Conservation (phyloP, 1,140 invertebrate species). For the Campoletis sonorensis region DNA sequence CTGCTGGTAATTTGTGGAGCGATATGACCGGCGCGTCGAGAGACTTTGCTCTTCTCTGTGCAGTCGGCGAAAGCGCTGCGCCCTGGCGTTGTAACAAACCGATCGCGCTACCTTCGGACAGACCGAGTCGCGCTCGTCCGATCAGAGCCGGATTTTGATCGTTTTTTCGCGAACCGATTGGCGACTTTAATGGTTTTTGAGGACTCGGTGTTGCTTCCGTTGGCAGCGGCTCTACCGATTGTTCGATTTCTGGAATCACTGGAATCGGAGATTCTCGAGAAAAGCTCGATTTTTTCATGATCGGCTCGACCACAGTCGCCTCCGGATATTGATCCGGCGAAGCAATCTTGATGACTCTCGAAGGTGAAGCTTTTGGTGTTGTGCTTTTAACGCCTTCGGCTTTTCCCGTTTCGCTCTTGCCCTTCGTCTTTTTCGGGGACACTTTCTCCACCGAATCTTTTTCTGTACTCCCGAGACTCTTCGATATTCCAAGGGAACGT, state of each 20-base stretch:
- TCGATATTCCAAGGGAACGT: constrained; percentile 72
- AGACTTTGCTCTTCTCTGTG: constrained; percentile 86
- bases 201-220: constrained; percentile 66
- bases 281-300: neutral
- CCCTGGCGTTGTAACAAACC: constrained; percentile 84
- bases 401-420: constrained; percentile 57
- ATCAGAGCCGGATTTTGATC: constrained; percentile 87
- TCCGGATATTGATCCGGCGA: neutral
- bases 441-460: constrained; percentile 72
- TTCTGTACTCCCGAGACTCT: constrained; percentile 72
- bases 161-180: constrained; percentile 79
- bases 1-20: constrained; percentile 85
- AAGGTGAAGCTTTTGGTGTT: constrained; percentile 15
- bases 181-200: constrained; percentile 74
- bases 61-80: constrained; percentile 84
- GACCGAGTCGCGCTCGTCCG: constrained; percentile 85
- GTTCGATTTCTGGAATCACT: constrained; percentile 42
- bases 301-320: neutral
- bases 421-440: constrained; percentile 66
- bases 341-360: constrained; percentile 38
- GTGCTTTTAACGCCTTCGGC: constrained; percentile 56
- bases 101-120: constrained; percentile 88
- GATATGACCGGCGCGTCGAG: constrained; percentile 89
- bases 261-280: neutral
- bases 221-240: constrained; percentile 20